Evolutionary conservation across 2,888 invertebrate genomes (phyloP), one percentile per base, ranked within the genome.

Genomic region (Cetonia aurata): DNA sequence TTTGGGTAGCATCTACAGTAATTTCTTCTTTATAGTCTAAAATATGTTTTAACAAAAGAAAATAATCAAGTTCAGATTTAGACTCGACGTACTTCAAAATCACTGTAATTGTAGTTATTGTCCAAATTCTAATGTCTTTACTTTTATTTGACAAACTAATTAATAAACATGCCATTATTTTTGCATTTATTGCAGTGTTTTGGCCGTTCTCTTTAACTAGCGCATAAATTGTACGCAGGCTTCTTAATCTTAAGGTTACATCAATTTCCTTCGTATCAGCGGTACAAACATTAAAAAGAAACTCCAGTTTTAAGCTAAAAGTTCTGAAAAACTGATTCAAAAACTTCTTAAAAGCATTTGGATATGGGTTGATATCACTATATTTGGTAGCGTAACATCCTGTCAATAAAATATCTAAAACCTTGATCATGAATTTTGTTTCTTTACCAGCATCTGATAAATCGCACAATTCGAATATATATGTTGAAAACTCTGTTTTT

Each of bases 1-100:
- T 82, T 79, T 93, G 93, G 73, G 92, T 89, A 44, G 87, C 83
- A 77, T 94, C 93, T 72, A 92, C 81, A 33, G 87, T 74, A 48
- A 94, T 85, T 79, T 93, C 93, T 67, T 88, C 84, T 71, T 84
- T 84, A 52, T 88, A 86, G 3, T 79, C 74, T n/a, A 83, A 70
- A 0, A 91, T 73, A 76, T 88, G 86, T 69, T 85, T 81, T 19
- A 89, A 74, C 6, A 90, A 75, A 2, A 86, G 80, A 17, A 85
- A 80, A 73, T 88, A 87, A 9, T 85, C 80, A 8, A 85, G 79
- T 0, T 84, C 84, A 37, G 85, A 81, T 67, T 84, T 80, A 19
- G 55, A 13, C 48, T 46, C 42, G 10, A 17, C n/a, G 41, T 19
- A 81, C 0, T 82, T 79, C 37, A 81, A 79, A 59, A 88, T 74